Evolutionary conservation across 2,797 vertebrate genomes (phyloP), one percentile per base, ranked within the genome.

Genomic region (Hydrophis major): DNA sequence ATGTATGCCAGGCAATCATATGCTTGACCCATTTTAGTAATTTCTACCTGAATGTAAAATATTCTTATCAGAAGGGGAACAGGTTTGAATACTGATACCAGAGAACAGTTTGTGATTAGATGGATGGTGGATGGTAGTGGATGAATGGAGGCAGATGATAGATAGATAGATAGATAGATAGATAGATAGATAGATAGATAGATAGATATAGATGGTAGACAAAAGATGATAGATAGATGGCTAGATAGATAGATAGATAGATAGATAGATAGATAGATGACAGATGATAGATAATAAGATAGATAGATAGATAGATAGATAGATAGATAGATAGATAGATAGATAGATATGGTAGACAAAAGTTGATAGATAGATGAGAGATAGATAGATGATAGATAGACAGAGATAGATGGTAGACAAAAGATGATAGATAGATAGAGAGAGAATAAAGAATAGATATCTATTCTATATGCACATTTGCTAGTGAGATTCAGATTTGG

Each of bases 11-110:
- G 22, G 0, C 28, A 90, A 78, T 66, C 50, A 25, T 27, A 7
- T 93, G 6, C 56, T 93, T 95, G 74, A 95, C 55, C 13, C 7
- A 92, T 8, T 94, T 95, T 74, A 92, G 42, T 74, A 90, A 59
- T 66, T 93, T 95, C 42, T 90, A 28, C 47, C 28, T 93, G 78
- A 28, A 93, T 57, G 50, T 0, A 92, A 66, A 94, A 92, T 87
- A 94, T 94, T 47, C 92, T 42, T 93, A 37, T 88, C n/a, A 86
- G 32, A 91, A 92, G 87, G 20, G 18, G 91, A 56, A 94, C 69
- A 32, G 59, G 2, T 93, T 95, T 91, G 57, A 69, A 14, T 61
- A 74, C 14, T 56, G 55, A 93, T 93, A 88, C 86, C 8, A 94
- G 55, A 94, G 13, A 93, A 91, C 4, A 88, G 6, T 8, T 55